Conservation (phyloP, 2,888 invertebrate genomes). For the Mythimna vitellina region DNA sequence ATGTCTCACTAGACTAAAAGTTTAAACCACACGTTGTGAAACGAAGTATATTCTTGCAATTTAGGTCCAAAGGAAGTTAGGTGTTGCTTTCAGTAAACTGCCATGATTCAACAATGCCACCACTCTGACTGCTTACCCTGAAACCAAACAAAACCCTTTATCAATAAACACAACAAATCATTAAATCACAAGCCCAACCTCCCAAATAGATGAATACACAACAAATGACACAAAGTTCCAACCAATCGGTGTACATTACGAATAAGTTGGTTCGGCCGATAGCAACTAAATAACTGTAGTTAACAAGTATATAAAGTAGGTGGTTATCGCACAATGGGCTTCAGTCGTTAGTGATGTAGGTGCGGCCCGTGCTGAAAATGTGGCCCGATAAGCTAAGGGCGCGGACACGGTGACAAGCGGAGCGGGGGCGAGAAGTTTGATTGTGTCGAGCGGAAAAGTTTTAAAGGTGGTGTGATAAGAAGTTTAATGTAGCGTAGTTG, state of each 20-base stretch:
- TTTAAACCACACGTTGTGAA: neutral
- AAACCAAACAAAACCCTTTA: slow-evolving; percentile 22
- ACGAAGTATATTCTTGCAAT: slow-evolving; percentile 18
- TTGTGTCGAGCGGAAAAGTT: slow-evolving; percentile 25
- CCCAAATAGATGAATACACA: slow-evolving; percentile 46
- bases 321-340: slow-evolving; percentile 71
- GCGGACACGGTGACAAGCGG: slow-evolving; percentile 49
- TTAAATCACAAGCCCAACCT: neutral
- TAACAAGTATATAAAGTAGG: slow-evolving; percentile 70
- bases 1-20: neutral
- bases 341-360: slow-evolving; percentile 83
- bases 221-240: slow-evolving; percentile 39
- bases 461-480: slow-evolving; percentile 9
- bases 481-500: neutral
- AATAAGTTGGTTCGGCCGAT: slow-evolving; percentile 60
- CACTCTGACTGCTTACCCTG: slow-evolving; percentile 43
- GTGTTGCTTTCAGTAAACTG: too few species aligned
- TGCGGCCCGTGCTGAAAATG: slow-evolving; percentile 79
- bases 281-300: slow-evolving; percentile 66
- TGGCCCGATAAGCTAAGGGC: slow-evolving; percentile 72
- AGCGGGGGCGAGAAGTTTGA: slow-evolving; percentile 16
- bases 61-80: neutral
- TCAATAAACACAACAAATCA: slow-evolving; percentile 29
- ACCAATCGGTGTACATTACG: slow-evolving; percentile 54
- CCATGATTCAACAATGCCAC: neutral